Conservation (phyloP, 2,888 invertebrate species). For the Salpingus planirostris region DNA sequence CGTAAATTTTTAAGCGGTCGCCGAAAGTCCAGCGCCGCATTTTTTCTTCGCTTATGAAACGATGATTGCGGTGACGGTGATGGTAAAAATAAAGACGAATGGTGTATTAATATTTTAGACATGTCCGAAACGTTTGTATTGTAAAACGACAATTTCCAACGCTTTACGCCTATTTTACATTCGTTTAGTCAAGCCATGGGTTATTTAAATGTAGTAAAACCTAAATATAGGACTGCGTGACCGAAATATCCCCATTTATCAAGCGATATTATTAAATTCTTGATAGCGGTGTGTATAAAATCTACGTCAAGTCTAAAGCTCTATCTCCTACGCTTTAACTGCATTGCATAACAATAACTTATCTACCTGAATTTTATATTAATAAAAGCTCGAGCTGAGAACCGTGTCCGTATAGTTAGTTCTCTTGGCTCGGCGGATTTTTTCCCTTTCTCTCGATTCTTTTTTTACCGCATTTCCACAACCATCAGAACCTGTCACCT, state of each 20-base stretch:
- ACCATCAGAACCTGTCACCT: slow-evolving; percentile 14
- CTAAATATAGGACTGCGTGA: slow-evolving; percentile 24
- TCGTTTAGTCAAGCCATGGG: slow-evolving; percentile 14
- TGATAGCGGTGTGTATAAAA: slow-evolving; percentile 11
- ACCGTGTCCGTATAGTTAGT: no score
- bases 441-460: no score
- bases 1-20: no score
- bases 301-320: no score
- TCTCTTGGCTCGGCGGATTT: no score
- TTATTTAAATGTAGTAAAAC: slow-evolving; percentile 24
- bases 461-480: no score
- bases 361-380: slow-evolving; percentile 14
- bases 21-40: no score
- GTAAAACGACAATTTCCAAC: slow-evolving; percentile 13
- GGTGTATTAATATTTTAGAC: no score
- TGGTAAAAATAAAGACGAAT: no score
- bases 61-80: no score
- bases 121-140: slow-evolving; percentile 8
- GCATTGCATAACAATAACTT: slow-evolving; percentile 23
- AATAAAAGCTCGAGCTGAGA: no score
- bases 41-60: no score
- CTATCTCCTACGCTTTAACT: slow-evolving; percentile 20
- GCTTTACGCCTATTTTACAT: slow-evolving; percentile 19
- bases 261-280: slow-evolving; percentile 19
- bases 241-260: slow-evolving; percentile 30